Conservation (phyloP, 2,888 invertebrate species). For the Scaptomyza parva region DNA sequence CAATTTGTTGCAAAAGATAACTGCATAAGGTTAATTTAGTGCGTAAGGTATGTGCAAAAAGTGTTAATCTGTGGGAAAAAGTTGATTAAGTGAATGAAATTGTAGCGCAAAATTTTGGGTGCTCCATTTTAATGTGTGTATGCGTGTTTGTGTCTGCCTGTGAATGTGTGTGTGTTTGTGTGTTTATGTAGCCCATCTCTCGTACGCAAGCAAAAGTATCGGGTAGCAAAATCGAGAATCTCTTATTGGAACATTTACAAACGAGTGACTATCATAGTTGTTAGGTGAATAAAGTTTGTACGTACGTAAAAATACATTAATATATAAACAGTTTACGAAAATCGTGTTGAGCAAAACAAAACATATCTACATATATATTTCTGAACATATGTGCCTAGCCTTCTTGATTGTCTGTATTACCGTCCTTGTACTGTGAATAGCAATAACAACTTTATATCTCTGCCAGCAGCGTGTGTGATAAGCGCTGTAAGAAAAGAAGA, state of each 20-base stretch:
- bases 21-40: conserved; percentile 60
- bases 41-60: conserved; percentile 47
- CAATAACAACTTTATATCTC: conserved; percentile 13
- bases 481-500: conserved; percentile 23
- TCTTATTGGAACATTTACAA: conserved; percentile 60
- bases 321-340: conserved; percentile 5
- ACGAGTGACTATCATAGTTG: conserved; percentile 28
- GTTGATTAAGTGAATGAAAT: conserved; percentile 35
- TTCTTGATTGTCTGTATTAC: conserved; percentile 9
- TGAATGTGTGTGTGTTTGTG: conserved; percentile 12
- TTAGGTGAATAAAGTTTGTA: conserved; percentile 8
- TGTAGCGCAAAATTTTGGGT: conserved; percentile 57
- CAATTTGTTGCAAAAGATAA: conserved; percentile 52
- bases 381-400: conserved; percentile 9
- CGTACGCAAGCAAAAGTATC: conserved; percentile 73
- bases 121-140: conserved; percentile 37
- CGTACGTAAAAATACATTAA: conserved; percentile 30
- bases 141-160: conserved; percentile 26
- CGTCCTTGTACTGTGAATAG: conserved; percentile 3
- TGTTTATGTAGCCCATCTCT: conserved; percentile 41
- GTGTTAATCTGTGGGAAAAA: conserved; percentile 22
- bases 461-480: conserved; percentile 29
- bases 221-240: conserved; percentile 76
- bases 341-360: conserved; percentile 1
- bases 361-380: background rate